Percentiles rank a stretch among this genome's conserved stretches.
Evolutionary conservation across 53 echinoderm and acorn worm genomes (phyloP).

Genomic region (Actinopyga echinites): DNA sequence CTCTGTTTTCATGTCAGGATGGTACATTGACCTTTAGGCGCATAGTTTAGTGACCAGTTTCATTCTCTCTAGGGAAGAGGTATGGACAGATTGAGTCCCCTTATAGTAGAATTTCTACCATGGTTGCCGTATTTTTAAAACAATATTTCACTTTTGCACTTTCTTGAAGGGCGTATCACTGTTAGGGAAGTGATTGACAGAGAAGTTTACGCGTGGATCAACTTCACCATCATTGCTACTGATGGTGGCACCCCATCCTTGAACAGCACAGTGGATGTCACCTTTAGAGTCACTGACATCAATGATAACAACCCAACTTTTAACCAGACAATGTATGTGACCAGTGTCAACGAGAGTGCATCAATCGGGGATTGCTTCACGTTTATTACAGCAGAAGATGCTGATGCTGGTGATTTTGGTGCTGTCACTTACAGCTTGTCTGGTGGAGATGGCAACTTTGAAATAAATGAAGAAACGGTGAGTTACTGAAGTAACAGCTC

Average conservation of each 20-base stretch:
- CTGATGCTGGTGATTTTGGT: slow-evolving; percentile 69
- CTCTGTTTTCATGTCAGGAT: too few relatives aligned
- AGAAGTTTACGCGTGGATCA: slow-evolving; percentile 70
- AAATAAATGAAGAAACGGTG: slow-evolving; percentile 74
- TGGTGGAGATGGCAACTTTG: slow-evolving; percentile 79
- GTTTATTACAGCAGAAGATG: slow-evolving; percentile 70
- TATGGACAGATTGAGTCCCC: background rate
- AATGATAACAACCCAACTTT: slow-evolving; percentile 89
- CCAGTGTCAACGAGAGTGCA: slow-evolving; percentile 72
- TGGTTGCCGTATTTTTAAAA: too few relatives aligned
- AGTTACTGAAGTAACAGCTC: slow-evolving; percentile 43
- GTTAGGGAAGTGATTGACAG: slow-evolving; percentile 67
- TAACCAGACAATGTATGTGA: slow-evolving; percentile 45
- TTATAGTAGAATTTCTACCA: too few relatives aligned
- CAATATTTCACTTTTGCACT: background rate
- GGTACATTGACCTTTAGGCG: too few relatives aligned
- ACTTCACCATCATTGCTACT: slow-evolving; percentile 79
- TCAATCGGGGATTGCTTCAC: slow-evolving; percentile 57
- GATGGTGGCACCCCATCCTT: slow-evolving; percentile 74
- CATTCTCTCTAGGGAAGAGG: background rate
- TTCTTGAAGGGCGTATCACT: slow-evolving; percentile 69
- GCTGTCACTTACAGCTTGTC: slow-evolving; percentile 69
- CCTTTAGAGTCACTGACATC: slow-evolving; percentile 75
- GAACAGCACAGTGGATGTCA: slow-evolving; percentile 67
- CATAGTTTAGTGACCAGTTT: too few relatives aligned